Conservation (phyloP, 2,797 vertebrate species). For the Oreochromis mossambicus region DNA sequence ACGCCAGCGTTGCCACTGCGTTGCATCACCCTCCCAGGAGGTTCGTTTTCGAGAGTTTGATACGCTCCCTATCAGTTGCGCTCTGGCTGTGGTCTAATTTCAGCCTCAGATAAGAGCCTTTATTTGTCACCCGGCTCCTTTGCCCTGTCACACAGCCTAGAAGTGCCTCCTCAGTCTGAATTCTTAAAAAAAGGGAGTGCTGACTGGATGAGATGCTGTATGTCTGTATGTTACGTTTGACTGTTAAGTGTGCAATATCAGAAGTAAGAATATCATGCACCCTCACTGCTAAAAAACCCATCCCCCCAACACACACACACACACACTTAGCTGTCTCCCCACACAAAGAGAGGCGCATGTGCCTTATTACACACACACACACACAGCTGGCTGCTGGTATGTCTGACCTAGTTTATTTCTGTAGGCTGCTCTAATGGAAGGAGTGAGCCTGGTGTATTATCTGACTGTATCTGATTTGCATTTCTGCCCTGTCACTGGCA, state of each 20-base stretch:
- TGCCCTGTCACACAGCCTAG: slow-evolving; percentile 33
- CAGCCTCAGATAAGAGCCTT: slow-evolving; percentile 66
- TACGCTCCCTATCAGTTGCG: slow-evolving; percentile 66
- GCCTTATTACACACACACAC: slow-evolving; percentile 61
- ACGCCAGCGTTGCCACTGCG: slow-evolving; percentile 68
- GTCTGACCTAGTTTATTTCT: slow-evolving; percentile 75
- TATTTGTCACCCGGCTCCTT: slow-evolving; percentile 61
- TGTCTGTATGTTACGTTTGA: slow-evolving; percentile 35
- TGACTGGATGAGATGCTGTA: slow-evolving; percentile 22
- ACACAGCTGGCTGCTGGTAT: slow-evolving; percentile 33
- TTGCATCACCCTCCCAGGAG: slow-evolving; percentile 75
- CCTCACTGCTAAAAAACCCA: slow-evolving; percentile 43
- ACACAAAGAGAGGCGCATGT: slow-evolving; percentile 72
- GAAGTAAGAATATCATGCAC: slow-evolving; percentile 59
- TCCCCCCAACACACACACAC: slow-evolving; percentile 33
- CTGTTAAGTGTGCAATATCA: slow-evolving; percentile 39
- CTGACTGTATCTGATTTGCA: slow-evolving; percentile 72
- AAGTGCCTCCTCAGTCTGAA: slow-evolving; percentile 33
- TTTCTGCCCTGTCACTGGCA: slow-evolving; percentile 77
- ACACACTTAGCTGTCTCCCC: slow-evolving; percentile 61
- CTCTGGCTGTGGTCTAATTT: slow-evolving; percentile 69
- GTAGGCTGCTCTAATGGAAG: slow-evolving; percentile 72
- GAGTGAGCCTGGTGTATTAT: slow-evolving; percentile 59
- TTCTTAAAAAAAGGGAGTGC: slow-evolving; percentile 18
- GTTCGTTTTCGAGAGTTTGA: slow-evolving; percentile 67